Conservation (phyloP, 2,113 vertebrate species). For the Dendrocopos noguchii region DNA sequence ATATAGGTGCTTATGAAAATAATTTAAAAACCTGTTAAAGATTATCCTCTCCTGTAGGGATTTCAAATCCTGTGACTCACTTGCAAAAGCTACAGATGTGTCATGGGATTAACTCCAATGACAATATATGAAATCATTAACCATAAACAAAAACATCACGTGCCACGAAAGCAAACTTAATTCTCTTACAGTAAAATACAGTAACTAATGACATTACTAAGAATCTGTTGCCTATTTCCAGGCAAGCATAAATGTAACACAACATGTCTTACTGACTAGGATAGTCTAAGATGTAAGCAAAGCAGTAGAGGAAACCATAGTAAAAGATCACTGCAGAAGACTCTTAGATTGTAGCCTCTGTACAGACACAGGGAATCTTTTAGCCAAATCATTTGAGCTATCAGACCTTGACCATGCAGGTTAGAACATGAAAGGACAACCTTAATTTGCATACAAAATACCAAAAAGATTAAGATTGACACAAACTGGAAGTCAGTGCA, state of each 20-base stretch:
- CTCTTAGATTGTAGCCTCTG: not conserved
- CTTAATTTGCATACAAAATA: not conserved
- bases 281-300: not conserved
- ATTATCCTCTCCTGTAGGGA: not conserved
- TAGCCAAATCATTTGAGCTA: not conserved
- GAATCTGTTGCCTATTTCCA: not conserved
- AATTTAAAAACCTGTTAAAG: not conserved
- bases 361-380: not conserved
- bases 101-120: not conserved
- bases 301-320: not conserved
- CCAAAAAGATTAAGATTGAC: not conserved
- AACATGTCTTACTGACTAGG: not conserved
- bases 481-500: not conserved
- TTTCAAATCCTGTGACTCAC: not conserved
- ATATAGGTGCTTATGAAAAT: not conserved
- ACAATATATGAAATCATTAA: not conserved
- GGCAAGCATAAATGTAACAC: not conserved
- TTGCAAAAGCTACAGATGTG: fast-evolving
- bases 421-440: not conserved
- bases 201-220: not conserved
- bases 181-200: not conserved
- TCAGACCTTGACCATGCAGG: not conserved
- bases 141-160: not conserved
- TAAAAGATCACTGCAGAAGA: not conserved
- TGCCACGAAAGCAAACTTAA: not conserved